Conservation (phyloP, 1,140 invertebrate species). For the Venturia canescens region DNA sequence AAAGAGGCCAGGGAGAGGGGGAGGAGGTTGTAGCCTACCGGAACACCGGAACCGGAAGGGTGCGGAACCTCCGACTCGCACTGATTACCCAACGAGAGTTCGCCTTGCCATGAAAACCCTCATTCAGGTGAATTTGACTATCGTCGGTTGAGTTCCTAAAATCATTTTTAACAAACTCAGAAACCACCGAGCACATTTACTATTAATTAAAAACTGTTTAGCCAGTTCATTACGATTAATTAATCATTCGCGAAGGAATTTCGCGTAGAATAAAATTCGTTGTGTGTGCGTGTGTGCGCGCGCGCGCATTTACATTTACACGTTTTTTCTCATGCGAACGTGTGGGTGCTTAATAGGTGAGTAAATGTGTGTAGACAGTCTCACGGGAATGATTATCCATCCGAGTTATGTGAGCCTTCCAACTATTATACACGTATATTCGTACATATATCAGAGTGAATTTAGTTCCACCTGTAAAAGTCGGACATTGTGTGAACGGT, state of each 20-base stretch:
- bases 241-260: no score
- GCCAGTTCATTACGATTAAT: no score
- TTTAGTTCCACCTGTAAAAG: conserved; percentile 34
- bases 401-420: no score
- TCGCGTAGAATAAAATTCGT: no score
- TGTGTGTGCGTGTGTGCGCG: no score
- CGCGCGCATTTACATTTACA: background rate
- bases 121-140: background rate
- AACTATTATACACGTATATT: background rate
- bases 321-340: background rate
- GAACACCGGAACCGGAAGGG: conserved; percentile 77
- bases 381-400: no score
- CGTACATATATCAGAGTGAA: conserved; percentile 6
- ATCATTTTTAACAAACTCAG: no score
- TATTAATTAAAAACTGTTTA: no score
- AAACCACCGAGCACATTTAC: no score
- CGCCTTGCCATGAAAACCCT: conserved; percentile 18
- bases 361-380: no score
- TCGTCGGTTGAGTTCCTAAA: no score
- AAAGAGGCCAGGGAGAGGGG: background rate
- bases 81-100: conserved; percentile 66
- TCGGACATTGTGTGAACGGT: conserved; percentile 40
- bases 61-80: conserved; percentile 73
- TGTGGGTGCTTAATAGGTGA: no score
- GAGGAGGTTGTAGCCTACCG: conserved; percentile 73